Evolutionary conservation across 2,797 vertebrate species (phyloP).

Genomic region (Chrysocyon brachyurus): DNA sequence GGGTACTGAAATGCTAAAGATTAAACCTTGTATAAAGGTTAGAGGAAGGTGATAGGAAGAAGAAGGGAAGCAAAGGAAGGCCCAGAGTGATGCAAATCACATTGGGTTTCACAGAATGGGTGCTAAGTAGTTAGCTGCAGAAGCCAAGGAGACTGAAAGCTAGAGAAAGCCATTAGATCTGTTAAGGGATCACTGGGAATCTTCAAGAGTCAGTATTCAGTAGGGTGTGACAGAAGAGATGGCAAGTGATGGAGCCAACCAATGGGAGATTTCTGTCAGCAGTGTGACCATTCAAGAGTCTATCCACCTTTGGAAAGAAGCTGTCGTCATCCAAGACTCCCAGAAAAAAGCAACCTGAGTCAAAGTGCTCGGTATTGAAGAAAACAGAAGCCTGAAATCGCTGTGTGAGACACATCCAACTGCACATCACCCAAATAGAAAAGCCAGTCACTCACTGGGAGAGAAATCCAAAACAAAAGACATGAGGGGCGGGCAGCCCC

Average conservation of each 20-base stretch:
- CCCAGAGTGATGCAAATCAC: not conserved
- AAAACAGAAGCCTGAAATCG: slow-evolving; percentile 41
- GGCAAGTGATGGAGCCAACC: not conserved
- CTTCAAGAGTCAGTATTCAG: not conserved
- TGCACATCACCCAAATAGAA: not conserved
- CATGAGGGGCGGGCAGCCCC: too few species aligned
- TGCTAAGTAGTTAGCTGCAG: not conserved
- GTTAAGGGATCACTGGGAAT: not conserved
- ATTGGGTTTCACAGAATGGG: not conserved
- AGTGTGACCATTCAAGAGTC: not conserved
- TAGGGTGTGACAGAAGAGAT: not conserved
- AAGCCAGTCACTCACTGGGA: not conserved
- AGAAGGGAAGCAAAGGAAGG: slow-evolving; percentile 1
- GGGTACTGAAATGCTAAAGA: not conserved
- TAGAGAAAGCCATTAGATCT: not conserved
- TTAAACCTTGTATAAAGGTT: not conserved
- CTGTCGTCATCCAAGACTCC: not conserved
- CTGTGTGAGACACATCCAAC: not conserved
- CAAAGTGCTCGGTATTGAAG: slow-evolving; percentile 35
- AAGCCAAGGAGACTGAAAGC: not conserved
- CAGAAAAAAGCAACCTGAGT: slow-evolving; percentile 4
- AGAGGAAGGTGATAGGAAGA: slow-evolving; percentile 8
- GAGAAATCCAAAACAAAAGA: slow-evolving; percentile 5
- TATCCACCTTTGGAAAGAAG: slow-evolving; percentile 12
- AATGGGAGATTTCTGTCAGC: not conserved